phyloP scores from a whole-genome alignment of 2,888 invertebrate species.

The Agrochola lota region DNA sequence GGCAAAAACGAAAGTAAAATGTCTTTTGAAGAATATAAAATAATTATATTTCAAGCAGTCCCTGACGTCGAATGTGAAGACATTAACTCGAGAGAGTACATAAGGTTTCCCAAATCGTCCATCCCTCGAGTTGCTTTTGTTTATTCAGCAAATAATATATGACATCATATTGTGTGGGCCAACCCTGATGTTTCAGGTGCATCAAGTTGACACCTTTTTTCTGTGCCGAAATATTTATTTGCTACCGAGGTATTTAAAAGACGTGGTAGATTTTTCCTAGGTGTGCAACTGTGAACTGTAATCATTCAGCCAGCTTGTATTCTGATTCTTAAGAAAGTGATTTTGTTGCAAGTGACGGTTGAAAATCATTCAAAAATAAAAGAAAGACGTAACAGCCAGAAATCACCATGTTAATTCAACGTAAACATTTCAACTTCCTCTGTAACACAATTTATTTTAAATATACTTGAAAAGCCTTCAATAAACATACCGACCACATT shows the following conservation, averaged over 20 bases:
- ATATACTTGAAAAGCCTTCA: constrained; percentile 71
- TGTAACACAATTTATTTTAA: constrained; percentile 70
- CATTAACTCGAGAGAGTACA: constrained; percentile 11
- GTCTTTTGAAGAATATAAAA: background rate
- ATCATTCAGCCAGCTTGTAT: background rate
- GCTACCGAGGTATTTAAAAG: background rate
- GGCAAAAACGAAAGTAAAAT: background rate
- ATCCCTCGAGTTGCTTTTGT: constrained; percentile 63
- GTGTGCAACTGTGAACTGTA: background rate
- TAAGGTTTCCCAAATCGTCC: constrained; percentile 57
- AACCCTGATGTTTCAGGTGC: constrained; percentile 65
- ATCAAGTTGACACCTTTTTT: constrained; percentile 68
- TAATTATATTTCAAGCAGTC: background rate
- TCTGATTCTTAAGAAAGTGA: background rate
- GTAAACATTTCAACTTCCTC: constrained; percentile 43
- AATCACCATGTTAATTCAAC: constrained; percentile 38
- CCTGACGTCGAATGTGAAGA: background rate
- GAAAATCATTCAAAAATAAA: background rate
- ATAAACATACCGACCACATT: constrained; percentile 78
- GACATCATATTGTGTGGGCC: constrained; percentile 67
- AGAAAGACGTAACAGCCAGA: background rate
- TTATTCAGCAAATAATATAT: constrained; percentile 70
- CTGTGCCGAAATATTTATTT: background rate
- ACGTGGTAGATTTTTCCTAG: background rate
- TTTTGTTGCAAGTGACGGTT: background rate